Base-by-base conservation (phyloP, 2,888 invertebrate genomes). In the Drosophila acutilabella region DNA sequence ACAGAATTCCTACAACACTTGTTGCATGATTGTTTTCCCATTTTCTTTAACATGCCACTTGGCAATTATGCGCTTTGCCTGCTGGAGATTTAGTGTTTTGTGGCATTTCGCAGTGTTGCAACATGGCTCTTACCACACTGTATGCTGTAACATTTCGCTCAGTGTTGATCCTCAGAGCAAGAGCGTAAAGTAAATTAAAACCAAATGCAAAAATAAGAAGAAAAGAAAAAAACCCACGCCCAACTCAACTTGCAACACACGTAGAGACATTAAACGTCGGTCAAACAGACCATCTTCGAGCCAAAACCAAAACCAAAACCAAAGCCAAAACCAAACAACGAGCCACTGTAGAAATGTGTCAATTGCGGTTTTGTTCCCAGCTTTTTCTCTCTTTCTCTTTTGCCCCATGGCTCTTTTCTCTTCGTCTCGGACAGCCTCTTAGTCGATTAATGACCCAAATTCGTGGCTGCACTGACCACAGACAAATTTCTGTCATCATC, bases 391-490 rank as follows among this genome's bases (percentile, higher is more conserved):
- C 40, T 59, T 10, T 23, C 36, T 40, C 13, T 40, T 0, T n/a
- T 13, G 13, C 30, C 13, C 13, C n/a, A 8, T 20, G 6, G 30
- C 2, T 1, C 20, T 14, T 10, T 26, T 10, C 23, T 18, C 36
- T 52, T 67, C 26, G 48, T 33, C 45, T 58, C 45, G 52, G 48
- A 30, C 54, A 42, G 50, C 65, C 77, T 65, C 72, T 83, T 50
- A 74, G 72, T 23, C 88, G 89, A 80, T 86, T 86, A 83, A 83
- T 85, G 85, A 85, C 85, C 85, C 61, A 85, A 75, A 79, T 85
- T 72, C 64, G 65, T 65, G 42, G 71, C 64, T 59, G 57, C 69
- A 81, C 88, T 83, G 83, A 87, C 83, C 83, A 87, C 85, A 83
- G 83, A 30, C 30, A 30, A 30, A 36, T 36, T 36, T 36, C 13